Base-by-base conservation (phyloP, 2,888 invertebrate species). In the Matsumyia berberina region DNA sequence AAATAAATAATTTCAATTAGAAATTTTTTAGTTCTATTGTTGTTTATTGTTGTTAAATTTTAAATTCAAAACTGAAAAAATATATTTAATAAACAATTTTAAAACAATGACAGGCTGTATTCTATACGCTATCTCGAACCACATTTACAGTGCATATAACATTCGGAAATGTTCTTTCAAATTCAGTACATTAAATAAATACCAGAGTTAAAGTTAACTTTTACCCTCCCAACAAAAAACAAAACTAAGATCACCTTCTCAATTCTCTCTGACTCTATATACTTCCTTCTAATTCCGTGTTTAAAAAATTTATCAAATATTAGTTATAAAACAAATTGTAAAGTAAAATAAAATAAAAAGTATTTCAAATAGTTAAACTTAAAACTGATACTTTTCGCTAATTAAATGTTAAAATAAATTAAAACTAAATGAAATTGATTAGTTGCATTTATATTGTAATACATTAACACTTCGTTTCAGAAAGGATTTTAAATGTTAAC, bases 1-100 rank as follows among this genome's bases (percentile, higher is more conserved):
- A 33, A 58, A 72, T 37, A 67, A 81, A 35, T 64, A 44, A 58
- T 85, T 81, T 67, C 17, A 53, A 46, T 72, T 82, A 82, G 77
- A 46, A n/a, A 44, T 53, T 55, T 73, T 77, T 73, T 67, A 31
- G 37, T 74, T 79, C 5, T 31, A 69, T 37, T 6, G 53, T 73
- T 58, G 42, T 66, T 82, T 58, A 58, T 70, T 74, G 74, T 74
- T 85, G 74, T 83, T 83, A 33, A 72, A 66, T 55, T n/a, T 77
- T 37, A 37, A 74, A 74, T 67, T 62, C 24, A 6, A 79, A 69
- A 69, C 29, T n/a, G n/a, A n/a, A 49, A 33, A 19, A 53, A 62
- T 51, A 42, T 42, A 51, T 60, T 46, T 51, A 31, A 51, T 49
- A 67, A 9, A 24, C 24, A 70, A 19, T 17, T 42, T 44, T 2